Percentiles rank a stretch among this genome's conserved stretches.
phyloP scores from a whole-genome alignment of 1,140 invertebrate species.

The Zophobas morio region DNA sequence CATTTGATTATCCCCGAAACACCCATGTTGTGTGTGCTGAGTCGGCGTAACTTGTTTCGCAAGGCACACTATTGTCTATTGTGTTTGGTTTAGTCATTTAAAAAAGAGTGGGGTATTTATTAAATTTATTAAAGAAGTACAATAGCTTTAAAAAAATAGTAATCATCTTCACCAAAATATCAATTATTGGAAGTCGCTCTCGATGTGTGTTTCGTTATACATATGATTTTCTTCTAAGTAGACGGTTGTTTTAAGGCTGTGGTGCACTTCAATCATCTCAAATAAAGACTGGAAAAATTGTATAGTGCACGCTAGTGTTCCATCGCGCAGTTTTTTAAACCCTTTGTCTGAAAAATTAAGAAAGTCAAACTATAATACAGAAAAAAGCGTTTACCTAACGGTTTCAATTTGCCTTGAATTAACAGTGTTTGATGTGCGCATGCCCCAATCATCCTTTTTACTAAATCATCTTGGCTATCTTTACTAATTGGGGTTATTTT shows the following conservation, averaged over 20 bases:
- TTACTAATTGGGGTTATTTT: slow-evolving; percentile 75
- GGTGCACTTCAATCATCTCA: slow-evolving; percentile 57
- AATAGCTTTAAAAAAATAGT: slow-evolving; percentile 27
- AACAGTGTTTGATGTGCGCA: slow-evolving; percentile 66
- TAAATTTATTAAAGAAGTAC: slow-evolving; percentile 32
- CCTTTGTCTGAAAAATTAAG: slow-evolving; percentile 58
- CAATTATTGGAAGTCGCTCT: slow-evolving; percentile 29
- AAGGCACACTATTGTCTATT: no score
- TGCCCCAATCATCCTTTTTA: slow-evolving; percentile 76
- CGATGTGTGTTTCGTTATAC: slow-evolving; percentile 15
- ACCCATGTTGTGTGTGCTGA: no score
- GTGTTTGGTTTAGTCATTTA: no score
- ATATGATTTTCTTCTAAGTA: slow-evolving; percentile 31
- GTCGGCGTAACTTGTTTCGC: no score
- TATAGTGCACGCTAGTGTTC: slow-evolving; percentile 60
- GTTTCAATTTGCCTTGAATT: slow-evolving; percentile 18
- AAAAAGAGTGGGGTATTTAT: not conserved
- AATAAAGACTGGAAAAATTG: slow-evolving; percentile 58
- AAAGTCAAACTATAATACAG: slow-evolving; percentile 34
- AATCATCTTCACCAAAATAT: slow-evolving; percentile 9
- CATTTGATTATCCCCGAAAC: no score
- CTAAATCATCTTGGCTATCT: slow-evolving; percentile 70
- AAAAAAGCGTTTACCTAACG: slow-evolving; percentile 3
- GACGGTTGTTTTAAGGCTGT: slow-evolving; percentile 44
- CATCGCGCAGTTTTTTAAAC: slow-evolving; percentile 63